phyloP scores from a whole-genome alignment of 2,797 vertebrate genomes.

The Leptatherina wallacei region DNA sequence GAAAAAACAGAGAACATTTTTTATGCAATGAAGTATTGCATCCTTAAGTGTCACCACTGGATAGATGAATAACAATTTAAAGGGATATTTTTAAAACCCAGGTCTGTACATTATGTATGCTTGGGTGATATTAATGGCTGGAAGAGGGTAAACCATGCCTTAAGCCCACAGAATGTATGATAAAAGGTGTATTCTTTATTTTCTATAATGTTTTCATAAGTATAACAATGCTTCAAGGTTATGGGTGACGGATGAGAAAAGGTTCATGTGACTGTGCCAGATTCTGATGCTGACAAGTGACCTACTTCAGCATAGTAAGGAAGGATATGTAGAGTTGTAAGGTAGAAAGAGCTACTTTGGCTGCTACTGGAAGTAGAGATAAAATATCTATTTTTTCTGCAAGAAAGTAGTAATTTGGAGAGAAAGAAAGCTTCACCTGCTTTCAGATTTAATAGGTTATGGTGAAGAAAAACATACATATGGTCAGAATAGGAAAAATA shows the following conservation, averaged over 20 bases:
- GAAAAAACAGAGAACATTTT: too few species aligned
- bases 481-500: background rate
- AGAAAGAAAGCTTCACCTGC: background rate
- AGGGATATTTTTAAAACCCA: background rate
- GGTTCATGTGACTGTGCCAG: background rate
- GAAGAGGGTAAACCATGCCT: background rate
- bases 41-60: background rate
- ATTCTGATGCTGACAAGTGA: conserved; percentile 7
- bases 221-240: background rate
- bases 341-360: background rate
- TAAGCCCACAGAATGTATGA: background rate
- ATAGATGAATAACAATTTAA: background rate
- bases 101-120: background rate
- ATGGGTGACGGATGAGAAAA: conserved; percentile 14
- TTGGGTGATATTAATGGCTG: background rate
- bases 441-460: background rate
- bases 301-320: background rate
- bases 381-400: background rate
- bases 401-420: background rate
- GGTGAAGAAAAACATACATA: background rate
- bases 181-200: background rate
- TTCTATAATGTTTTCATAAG: background rate
- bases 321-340: background rate
- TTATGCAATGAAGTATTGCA: background rate
- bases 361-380: background rate